A percentile compares a stretch with the other conserved stretches of the same genome.
Evolutionary conservation across 2,113 vertebrate species (phyloP).

Genomic region (Lamprotornis superbus): DNA sequence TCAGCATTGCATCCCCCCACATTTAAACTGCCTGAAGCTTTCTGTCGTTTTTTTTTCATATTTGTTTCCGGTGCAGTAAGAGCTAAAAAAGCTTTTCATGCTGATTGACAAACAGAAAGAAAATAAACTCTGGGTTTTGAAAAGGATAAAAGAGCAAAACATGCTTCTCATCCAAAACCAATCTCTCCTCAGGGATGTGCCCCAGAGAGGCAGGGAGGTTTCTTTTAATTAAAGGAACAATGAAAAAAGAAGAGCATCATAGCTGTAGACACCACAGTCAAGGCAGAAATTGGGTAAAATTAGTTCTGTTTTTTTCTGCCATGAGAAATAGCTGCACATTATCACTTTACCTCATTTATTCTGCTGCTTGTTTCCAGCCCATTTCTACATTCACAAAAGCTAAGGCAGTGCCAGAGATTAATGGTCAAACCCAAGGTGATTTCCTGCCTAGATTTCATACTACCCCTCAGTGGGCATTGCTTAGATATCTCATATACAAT

Average conservation of each 20-base stretch:
- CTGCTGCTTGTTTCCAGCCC: neutral
- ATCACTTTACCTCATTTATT: neutral
- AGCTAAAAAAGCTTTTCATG: neutral
- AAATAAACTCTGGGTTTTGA: neutral
- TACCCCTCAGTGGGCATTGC: rapidly evolving
- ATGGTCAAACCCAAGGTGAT: neutral
- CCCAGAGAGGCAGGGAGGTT: neutral
- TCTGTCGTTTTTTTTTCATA: neutral
- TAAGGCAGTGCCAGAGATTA: neutral
- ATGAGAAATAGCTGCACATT: neutral
- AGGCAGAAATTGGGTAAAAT: neutral
- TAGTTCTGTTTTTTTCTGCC: neutral
- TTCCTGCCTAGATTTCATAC: neutral
- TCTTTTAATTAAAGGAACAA: slow-evolving; percentile 16
- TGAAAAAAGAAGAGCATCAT: neutral
- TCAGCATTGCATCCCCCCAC: neutral
- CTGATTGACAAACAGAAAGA: neutral
- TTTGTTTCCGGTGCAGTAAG: neutral
- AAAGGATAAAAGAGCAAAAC: slow-evolving; percentile 19
- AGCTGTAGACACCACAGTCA: neutral
- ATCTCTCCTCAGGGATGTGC: neutral
- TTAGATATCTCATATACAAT: rapidly evolving
- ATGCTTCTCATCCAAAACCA: neutral
- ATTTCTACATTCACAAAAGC: neutral
- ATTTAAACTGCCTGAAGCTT: neutral